Conservation (phyloP, 2,888 invertebrate genomes). For the Pandemis heparana region DNA sequence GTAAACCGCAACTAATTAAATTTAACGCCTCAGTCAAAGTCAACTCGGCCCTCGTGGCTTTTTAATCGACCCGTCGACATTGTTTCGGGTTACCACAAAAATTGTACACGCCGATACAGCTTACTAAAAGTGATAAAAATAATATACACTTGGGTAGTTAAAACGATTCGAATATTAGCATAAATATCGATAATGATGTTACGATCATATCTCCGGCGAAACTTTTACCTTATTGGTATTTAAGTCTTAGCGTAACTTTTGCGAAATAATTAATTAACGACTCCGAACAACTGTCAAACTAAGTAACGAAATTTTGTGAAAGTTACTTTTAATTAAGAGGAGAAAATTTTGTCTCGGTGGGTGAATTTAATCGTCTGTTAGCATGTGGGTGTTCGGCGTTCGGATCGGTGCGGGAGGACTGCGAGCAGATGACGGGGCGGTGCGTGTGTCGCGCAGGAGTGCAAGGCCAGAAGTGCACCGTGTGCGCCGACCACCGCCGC, state of each 20-base stretch:
- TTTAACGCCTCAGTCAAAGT: conserved; percentile 22
- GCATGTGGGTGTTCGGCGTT: conserved; percentile 96
- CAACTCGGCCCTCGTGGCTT: conserved; percentile 23
- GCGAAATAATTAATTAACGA: conserved; percentile 41
- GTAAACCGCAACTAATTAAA: conserved; percentile 57
- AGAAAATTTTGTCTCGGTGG: conserved; percentile 15
- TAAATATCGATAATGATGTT: conserved; percentile 19
- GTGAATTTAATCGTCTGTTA: conserved; percentile 57
- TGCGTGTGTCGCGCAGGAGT: conserved; percentile 95
- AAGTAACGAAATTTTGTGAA: conserved; percentile 34
- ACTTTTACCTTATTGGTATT: conserved; percentile 26
- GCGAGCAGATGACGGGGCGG: conserved; percentile 96
- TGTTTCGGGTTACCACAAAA: conserved; percentile 30
- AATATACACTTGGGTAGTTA: not conserved
- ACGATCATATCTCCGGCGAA: conserved; percentile 18
- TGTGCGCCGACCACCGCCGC: conserved; percentile 91
- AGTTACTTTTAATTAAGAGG: conserved; percentile 30
- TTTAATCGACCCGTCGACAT: conserved; percentile 12
- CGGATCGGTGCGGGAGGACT: conserved; percentile 95
- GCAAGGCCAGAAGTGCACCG: conserved; percentile 94
- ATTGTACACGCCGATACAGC: not conserved
- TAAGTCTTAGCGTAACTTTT: conserved; percentile 34
- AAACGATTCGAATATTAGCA: not conserved
- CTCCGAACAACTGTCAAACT: conserved; percentile 37
- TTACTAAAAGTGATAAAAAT: not conserved